Base-by-base conservation (phyloP, 2,888 invertebrate species). In the Sphecodes monilicornis region DNA sequence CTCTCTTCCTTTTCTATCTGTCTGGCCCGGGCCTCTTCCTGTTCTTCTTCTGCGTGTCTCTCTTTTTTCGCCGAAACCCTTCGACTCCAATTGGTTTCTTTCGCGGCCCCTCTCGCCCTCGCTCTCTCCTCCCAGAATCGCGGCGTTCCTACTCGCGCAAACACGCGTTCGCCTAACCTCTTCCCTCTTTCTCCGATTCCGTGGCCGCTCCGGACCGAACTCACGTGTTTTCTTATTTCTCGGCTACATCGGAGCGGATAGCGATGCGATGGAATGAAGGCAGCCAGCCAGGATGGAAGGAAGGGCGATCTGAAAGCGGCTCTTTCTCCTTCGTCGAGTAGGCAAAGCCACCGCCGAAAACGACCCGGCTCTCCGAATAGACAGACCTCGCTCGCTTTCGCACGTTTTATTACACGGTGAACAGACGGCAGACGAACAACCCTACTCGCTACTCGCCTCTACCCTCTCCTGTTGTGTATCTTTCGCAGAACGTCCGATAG, bases 41-140 rank as follows among this genome's bases (percentile, higher is more conserved):
- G 79, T 80, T 78, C 86, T 69, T 81, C 82, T 80, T 82, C 66
- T 46, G 75, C 71, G 72, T 72, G 39, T 78, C 75, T 78, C 82
- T 81, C 66, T 70, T 79, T 79, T 86, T 75, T 68, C 86, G 80
- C 88, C 86, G 87, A 86, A 91, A 90, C 88, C 88, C 89, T 90
- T 91, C 93, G 90, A 92, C 91, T 93, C 91, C 92, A 91, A 92
- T 92, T 92, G 91, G 88, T 91, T 92, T 91, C 91, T 92, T 92
- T 89, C 89, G 84, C 82, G 84, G 78, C 79, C 75, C 79, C 84
- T 83, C 86, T 39, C 80, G 74, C 57, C 72, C 77, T 71, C 64
- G 13, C 70, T 72, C 78, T 70, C 78, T 82, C 83, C 73, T 50
- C 66, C 26, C 18, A 69, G 73, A 80, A 54, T 68, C 57, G 66